Evolutionary conservation across 1,140 invertebrate species (phyloP).

Genomic region (Scaptodrosophila lebanonensis): DNA sequence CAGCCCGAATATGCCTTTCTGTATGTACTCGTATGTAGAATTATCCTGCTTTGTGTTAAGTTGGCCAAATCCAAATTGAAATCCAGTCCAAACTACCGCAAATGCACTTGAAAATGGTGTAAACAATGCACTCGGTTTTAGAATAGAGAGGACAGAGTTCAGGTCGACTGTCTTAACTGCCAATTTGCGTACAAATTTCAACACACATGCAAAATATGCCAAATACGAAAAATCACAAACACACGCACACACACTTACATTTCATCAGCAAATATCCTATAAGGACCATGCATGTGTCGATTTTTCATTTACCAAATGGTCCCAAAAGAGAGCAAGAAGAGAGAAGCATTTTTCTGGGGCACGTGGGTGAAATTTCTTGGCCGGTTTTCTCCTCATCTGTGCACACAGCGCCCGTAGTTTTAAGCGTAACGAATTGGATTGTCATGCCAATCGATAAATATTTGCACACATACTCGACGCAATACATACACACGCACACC

Average conservation of each 20-base stretch:
- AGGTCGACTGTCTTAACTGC: conserved; percentile 57
- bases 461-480: conserved; percentile 45
- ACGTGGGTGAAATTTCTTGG: conserved; percentile 13
- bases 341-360: background rate
- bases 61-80: too few species aligned
- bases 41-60: too few species aligned
- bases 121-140: too few species aligned
- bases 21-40: too few species aligned
- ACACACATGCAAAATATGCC: conserved; percentile 42
- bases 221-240: conserved; percentile 4
- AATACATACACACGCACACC: too few species aligned
- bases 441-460: conserved; percentile 61
- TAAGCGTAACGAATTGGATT: conserved; percentile 65
- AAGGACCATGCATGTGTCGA: conserved; percentile 47
- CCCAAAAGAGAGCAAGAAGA: conserved; percentile 14
- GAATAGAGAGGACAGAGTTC: too few species aligned
- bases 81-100: too few species aligned
- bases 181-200: conserved; percentile 62
- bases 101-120: too few species aligned
- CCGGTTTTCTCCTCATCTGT: conserved; percentile 15
- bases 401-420: conserved; percentile 50
- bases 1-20: too few species aligned
- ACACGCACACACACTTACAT: too few species aligned
- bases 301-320: conserved; percentile 54
- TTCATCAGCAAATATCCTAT: too few species aligned